Conservation (phyloP, 2,888 invertebrate species). For the Rutpela maculata region DNA sequence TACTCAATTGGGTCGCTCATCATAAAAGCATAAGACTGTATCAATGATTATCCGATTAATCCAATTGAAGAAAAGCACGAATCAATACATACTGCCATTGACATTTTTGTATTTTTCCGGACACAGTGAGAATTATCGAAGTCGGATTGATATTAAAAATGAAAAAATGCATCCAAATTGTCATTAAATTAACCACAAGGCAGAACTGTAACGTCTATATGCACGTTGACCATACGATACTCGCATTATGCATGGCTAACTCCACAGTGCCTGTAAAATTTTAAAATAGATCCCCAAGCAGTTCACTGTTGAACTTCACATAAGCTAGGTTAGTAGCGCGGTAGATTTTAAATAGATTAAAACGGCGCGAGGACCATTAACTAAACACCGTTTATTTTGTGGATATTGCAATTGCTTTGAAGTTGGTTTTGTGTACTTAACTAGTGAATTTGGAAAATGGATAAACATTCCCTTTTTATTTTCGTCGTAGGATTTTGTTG, state of each 20-base stretch:
- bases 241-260: conserved; percentile 58
- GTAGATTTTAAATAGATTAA: conserved; percentile 53
- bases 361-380: conserved; percentile 45
- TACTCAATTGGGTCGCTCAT: background rate
- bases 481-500: conserved; percentile 36
- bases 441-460: conserved; percentile 46
- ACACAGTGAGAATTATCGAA: background rate
- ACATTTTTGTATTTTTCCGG: background rate
- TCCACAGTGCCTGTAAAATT: conserved; percentile 59
- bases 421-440: conserved; percentile 41
- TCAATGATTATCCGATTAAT: background rate
- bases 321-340: conserved; percentile 56
- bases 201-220: conserved; percentile 48
- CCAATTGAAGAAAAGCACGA: background rate
- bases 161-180: background rate
- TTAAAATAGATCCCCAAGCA: conserved; percentile 61
- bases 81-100: background rate
- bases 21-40: background rate
- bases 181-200: conserved; percentile 46
- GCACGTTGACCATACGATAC: conserved; percentile 45
- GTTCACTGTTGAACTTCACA: conserved; percentile 60
- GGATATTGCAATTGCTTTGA: conserved; percentile 8
- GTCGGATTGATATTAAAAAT: background rate
- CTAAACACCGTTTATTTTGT: conserved; percentile 28
- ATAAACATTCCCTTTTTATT: conserved; percentile 42